Evolutionary conservation across 2,888 invertebrate genomes (phyloP).

Genomic region (Dryococelus australis): DNA sequence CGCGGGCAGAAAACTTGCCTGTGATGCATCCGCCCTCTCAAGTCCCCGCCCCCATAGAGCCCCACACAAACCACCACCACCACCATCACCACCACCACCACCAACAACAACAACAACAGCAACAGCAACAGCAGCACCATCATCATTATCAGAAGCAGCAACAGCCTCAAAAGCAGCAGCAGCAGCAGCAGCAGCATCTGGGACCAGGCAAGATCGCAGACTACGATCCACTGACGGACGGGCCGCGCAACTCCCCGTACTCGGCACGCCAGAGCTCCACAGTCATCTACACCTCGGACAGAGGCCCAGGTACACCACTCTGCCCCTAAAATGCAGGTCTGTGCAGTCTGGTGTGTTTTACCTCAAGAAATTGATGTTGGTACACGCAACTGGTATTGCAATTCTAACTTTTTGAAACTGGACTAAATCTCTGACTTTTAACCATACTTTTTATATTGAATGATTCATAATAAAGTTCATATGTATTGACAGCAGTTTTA

Average conservation of each 20-base stretch:
- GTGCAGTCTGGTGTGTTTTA: neutral
- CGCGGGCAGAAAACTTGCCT: slow-evolving; percentile 31
- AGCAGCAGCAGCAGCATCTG: slow-evolving; percentile 12
- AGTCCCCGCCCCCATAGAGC: slow-evolving; percentile 37
- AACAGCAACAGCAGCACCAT: neutral
- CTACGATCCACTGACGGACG: slow-evolving; percentile 79
- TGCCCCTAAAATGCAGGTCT: neutral
- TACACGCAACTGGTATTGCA: no score
- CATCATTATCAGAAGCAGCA: neutral
- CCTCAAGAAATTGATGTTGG: no score
- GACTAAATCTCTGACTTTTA: no score
- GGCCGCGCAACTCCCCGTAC: slow-evolving; percentile 72
- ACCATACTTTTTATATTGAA: no score
- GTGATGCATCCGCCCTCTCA: slow-evolving; percentile 35
- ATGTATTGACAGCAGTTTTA: no score
- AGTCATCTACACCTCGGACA: slow-evolving; percentile 83
- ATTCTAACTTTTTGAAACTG: no score
- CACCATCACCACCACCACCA: slow-evolving; percentile 41
- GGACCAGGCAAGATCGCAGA: slow-evolving; percentile 73
- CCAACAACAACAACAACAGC: neutral
- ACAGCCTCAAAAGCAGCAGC: slow-evolving; percentile 28
- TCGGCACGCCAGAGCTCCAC: slow-evolving; percentile 82
- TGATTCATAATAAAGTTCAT: no score
- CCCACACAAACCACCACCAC: slow-evolving; percentile 43
- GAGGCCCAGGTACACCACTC: slow-evolving; percentile 65